Evolutionary conservation across 1,140 invertebrate genomes (phyloP).

Genomic region (Nasonia longicornis): DNA sequence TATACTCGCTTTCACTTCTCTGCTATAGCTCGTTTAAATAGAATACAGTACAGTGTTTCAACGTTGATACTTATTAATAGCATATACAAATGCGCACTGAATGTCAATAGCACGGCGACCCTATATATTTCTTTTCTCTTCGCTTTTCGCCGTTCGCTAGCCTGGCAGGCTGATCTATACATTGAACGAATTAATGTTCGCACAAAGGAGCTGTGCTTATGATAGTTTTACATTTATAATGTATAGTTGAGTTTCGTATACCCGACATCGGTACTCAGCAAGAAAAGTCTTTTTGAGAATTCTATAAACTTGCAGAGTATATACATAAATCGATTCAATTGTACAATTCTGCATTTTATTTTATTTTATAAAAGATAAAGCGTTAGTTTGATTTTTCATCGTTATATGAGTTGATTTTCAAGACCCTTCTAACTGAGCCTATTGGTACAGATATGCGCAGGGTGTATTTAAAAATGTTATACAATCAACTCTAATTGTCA

Average conservation of each 20-base stretch:
- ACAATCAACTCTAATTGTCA: conserved; percentile 35
- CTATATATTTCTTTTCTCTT: conserved; percentile 2
- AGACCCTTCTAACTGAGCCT: conserved; percentile 40
- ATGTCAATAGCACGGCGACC: conserved; percentile 34
- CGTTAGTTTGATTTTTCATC: conserved; percentile 1
- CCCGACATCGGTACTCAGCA: background rate
- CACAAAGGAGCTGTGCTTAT: background rate
- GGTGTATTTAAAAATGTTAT: conserved; percentile 1
- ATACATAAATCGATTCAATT: background rate
- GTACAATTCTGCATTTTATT: background rate
- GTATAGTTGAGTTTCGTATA: background rate
- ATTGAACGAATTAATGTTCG: background rate
- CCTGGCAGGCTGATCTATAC: background rate
- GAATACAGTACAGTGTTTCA: conserved; percentile 37
- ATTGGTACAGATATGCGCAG: conserved; percentile 23
- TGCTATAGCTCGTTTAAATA: conserved; percentile 31
- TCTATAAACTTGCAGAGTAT: background rate
- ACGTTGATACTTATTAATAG: conserved; percentile 30
- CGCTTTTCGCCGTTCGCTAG: background rate
- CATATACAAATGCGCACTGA: conserved; percentile 35
- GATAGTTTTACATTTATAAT: conserved; percentile 1
- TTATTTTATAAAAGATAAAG: background rate
- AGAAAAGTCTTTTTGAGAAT: conserved; percentile 32
- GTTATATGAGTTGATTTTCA: background rate
- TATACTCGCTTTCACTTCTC: background rate